Evolutionary conservation across 1,140 invertebrate species (phyloP).

Genomic region (Aradophagus sp.): DNA sequence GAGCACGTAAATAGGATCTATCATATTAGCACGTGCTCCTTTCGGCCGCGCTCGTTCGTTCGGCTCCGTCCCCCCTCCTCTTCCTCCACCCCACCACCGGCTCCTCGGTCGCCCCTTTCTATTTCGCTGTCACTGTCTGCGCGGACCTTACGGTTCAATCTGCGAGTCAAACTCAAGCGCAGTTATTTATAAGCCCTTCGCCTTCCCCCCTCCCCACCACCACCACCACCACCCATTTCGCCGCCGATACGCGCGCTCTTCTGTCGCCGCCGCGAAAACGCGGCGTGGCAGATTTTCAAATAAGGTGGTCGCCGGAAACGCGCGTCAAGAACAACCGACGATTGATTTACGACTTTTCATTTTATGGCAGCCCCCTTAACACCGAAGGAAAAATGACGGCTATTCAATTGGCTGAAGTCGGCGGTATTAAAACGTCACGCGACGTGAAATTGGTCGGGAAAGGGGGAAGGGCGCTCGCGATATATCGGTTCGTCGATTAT

Average conservation of each 20-base stretch:
- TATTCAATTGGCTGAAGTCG: too few species aligned
- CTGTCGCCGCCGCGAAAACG: slow-evolving; percentile 24
- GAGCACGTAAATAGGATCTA: slow-evolving; percentile 56
- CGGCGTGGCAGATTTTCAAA: slow-evolving; percentile 37
- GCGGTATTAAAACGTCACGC: too few species aligned
- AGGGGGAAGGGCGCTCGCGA: too few species aligned
- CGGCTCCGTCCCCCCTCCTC: slow-evolving; percentile 1
- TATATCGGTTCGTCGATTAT: too few species aligned
- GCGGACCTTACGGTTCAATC: slow-evolving; percentile 30
- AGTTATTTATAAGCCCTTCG: slow-evolving; percentile 42
- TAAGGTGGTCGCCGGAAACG: slow-evolving; percentile 19
- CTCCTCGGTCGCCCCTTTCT: not conserved
- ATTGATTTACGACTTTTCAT: slow-evolving; percentile 28
- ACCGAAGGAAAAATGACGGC: too few species aligned
- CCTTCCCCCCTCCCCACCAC: too few species aligned
- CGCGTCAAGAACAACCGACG: slow-evolving; percentile 6
- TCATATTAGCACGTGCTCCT: slow-evolving; percentile 58
- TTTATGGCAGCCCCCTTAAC: not conserved
- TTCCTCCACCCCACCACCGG: slow-evolving; percentile 1
- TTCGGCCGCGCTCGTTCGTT: slow-evolving; percentile 51
- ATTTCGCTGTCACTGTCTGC: slow-evolving; percentile 6
- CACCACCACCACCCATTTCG: slow-evolving; percentile 23
- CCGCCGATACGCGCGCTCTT: slow-evolving; percentile 27
- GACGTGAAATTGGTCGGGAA: too few species aligned
- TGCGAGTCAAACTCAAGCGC: slow-evolving; percentile 27